Evolutionary conservation across 1,140 invertebrate genomes (phyloP).

Genomic region (Notospermus geniculatus): DNA sequence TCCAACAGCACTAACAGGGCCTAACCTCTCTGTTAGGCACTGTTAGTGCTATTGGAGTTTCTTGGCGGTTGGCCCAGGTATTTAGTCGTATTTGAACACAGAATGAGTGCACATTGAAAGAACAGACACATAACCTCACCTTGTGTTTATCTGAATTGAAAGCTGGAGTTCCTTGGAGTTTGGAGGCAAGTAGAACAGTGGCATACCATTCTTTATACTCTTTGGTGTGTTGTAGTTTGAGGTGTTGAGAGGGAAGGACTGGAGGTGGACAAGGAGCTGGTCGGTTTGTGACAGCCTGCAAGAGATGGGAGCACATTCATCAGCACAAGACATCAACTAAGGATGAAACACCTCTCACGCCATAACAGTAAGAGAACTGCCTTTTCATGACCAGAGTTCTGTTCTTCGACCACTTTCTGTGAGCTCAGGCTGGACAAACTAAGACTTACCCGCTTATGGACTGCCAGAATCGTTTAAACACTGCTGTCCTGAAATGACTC

Average conservation of each 20-base stretch:
- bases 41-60: too few relatives aligned
- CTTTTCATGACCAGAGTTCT: slow-evolving; percentile 43
- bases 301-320: too few relatives aligned
- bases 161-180: slow-evolving; percentile 56
- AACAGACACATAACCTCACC: too few relatives aligned
- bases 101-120: too few relatives aligned
- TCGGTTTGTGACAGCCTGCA: slow-evolving; percentile 67
- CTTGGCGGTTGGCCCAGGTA: too few relatives aligned
- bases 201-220: slow-evolving; percentile 71
- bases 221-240: slow-evolving; percentile 72
- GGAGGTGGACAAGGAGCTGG: slow-evolving; percentile 69
- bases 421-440: too few relatives aligned
- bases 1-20: too few relatives aligned
- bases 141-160: slow-evolving; percentile 42
- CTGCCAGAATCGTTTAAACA: slow-evolving; percentile 70
- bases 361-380: slow-evolving; percentile 11
- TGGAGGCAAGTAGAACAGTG: slow-evolving; percentile 68
- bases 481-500: slow-evolving; percentile 68
- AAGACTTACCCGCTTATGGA: slow-evolving; percentile 51
- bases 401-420: too few relatives aligned
- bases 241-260: slow-evolving; percentile 67
- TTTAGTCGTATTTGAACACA: too few relatives aligned
- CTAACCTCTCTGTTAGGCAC: too few relatives aligned
- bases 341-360: too few relatives aligned
- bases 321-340: too few relatives aligned